Base-by-base conservation (phyloP, 2,797 vertebrate genomes). In the Melanotaenia parkinsoni region DNA sequence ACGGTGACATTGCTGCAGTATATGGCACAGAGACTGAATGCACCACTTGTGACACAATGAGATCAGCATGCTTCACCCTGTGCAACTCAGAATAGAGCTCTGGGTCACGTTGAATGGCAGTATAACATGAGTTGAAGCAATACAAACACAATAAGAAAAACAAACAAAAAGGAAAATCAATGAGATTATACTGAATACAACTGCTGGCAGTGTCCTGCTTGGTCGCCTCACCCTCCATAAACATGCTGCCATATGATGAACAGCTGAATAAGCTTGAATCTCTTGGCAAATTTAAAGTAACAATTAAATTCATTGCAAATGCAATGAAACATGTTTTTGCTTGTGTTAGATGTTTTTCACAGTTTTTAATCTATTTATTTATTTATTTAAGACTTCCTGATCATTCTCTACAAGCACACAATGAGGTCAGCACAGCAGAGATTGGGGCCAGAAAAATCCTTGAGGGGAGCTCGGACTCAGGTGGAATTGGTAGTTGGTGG, bases 31-130 rank as follows among this genome's bases (percentile, higher is more conserved):
- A 30, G 10, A 8, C 16, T 28, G 77, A 65, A 60, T 3, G 73
- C 59, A 81, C 62, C 51, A 58, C 67, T 35, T 58, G 61, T 88
- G 87, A 87, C 86, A 86, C 82, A 88, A 86, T 84, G 77, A 80
- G 82, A 89, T 77, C 79, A 77, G 73, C 8, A 51, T 43, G 67
- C 24, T 67, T 59, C 45, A n/a, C 26, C 0, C 12, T 0, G 62
- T 32, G 20, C 47, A 47, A 20, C 37, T 22, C 37, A 63, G 32
- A 60, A 12, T 0, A 22, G 1, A 70, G 68, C 72, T 58, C 35
- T 18, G 35, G 28, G 81, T 74, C 40, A 43, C 58, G 80, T 58
- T 67, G n/a, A 26, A 20, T 33, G 1, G 37, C 11, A 51, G 69
- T 71, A 20, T 61, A 56, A 76, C 47, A 30, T 40, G 61, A 81